Percentiles rank a stretch among this genome's conserved stretches.
These are phyloP conservation scores for Macaca nemestrina DNA, from an alignment of 2,113 vertebrate species.

Conservation along the genomic window DNA sequence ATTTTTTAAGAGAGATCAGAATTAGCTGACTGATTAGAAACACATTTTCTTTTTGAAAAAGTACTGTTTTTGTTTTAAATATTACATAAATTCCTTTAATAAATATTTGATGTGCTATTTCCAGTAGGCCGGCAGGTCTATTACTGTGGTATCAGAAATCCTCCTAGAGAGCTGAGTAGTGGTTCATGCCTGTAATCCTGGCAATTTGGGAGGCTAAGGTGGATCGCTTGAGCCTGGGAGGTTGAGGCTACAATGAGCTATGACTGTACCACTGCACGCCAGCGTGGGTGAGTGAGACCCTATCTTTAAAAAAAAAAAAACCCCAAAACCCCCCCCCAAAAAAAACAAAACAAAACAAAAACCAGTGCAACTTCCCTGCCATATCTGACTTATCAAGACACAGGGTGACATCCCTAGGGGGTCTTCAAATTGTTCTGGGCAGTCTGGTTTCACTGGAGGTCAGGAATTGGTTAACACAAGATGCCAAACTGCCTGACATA, in stretches of 20 bases:
- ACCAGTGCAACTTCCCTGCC: neutral
- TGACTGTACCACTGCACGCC: too few species aligned
- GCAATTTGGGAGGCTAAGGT: too few species aligned
- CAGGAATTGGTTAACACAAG: neutral
- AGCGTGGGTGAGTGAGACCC: too few species aligned
- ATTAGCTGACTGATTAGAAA: neutral
- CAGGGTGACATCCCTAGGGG: neutral
- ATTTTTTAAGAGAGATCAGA: neutral
- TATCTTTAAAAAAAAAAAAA: too few species aligned
- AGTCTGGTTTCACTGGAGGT: too few species aligned
- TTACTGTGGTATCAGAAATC: neutral
- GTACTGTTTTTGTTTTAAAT: neutral
- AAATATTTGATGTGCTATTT: neutral
- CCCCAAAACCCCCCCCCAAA: too few species aligned
- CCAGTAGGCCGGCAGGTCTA: rapidly evolving
- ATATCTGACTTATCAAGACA: neutral
- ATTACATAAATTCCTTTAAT: neutral
- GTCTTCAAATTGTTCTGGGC: neutral
- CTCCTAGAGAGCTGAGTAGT: neutral
- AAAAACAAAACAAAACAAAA: neutral
- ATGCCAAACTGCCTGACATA: too few species aligned
- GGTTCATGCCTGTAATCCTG: too few species aligned
- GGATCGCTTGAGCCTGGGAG: too few species aligned
- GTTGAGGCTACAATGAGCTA: too few species aligned
- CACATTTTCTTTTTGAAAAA: neutral